Conservation (phyloP, 2,113 vertebrate genomes). For the Semnornis frantzii region DNA sequence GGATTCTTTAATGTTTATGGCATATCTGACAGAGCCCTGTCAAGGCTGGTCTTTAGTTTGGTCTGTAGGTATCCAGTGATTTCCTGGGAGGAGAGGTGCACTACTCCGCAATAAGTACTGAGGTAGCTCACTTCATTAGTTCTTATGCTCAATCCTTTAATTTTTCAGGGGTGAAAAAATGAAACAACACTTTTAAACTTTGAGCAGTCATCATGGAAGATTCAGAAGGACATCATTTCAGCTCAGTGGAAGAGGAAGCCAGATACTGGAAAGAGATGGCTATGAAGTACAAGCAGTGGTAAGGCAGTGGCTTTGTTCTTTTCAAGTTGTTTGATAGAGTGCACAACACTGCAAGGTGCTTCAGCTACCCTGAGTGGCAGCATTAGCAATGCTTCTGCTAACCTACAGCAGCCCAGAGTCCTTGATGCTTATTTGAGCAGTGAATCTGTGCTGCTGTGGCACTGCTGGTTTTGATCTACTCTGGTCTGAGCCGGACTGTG, state of each 20-base stretch:
- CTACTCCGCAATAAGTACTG: not conserved
- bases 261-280: conserved; percentile 91
- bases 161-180: not conserved
- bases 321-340: not conserved
- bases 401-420: not conserved
- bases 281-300: conserved; percentile 88
- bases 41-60: not conserved
- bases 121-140: not conserved
- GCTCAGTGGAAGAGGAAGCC: conserved; percentile 87
- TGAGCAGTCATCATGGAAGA: conserved; percentile 80
- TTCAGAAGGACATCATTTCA: conserved; percentile 74
- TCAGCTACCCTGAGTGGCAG: not conserved
- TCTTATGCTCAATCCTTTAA: not conserved
- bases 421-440: not conserved
- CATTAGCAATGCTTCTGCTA: not conserved
- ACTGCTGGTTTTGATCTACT: not conserved
- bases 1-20: not conserved
- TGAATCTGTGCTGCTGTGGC: not conserved
- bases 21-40: not conserved
- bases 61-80: not conserved
- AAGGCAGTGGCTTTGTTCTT: not conserved
- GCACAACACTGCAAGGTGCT: not conserved
- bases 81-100: not conserved
- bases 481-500: not conserved
- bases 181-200: conserved; percentile 32